Conservation (phyloP, 2,888 invertebrate species). For the Laothoe populi region DNA sequence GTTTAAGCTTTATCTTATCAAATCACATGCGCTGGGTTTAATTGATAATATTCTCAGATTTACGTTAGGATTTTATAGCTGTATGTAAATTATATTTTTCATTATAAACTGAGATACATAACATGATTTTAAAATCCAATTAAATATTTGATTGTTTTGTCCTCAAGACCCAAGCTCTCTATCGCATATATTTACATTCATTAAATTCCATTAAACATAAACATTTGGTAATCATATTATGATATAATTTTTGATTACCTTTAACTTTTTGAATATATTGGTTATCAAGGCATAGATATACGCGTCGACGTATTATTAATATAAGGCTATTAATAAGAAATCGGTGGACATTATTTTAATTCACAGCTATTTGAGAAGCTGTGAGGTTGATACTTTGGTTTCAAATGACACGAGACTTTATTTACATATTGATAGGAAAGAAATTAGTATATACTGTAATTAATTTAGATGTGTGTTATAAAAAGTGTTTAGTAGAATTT, state of each 20-base stretch:
- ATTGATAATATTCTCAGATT: background rate
- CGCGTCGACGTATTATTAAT: conserved; percentile 10
- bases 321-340: conserved; percentile 7
- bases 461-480: background rate
- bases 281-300: conserved; percentile 12
- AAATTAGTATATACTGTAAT: background rate
- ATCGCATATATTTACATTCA: background rate
- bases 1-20: background rate
- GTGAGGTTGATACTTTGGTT: background rate
- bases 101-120: background rate
- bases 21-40: background rate
- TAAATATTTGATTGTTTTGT: background rate
- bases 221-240: background rate
- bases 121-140: background rate
- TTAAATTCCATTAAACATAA: background rate
- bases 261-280: background rate
- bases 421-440: background rate
- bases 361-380: conserved; percentile 11
- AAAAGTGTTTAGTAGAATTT: too few species aligned
- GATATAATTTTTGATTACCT: background rate
- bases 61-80: background rate
- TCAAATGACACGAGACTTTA: background rate
- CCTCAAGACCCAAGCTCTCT: background rate
- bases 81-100: background rate
- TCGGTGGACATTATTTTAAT: conserved; percentile 9